phyloP scores from a whole-genome alignment of 2,888 invertebrate genomes.

The Tetheella fluctuosa region DNA sequence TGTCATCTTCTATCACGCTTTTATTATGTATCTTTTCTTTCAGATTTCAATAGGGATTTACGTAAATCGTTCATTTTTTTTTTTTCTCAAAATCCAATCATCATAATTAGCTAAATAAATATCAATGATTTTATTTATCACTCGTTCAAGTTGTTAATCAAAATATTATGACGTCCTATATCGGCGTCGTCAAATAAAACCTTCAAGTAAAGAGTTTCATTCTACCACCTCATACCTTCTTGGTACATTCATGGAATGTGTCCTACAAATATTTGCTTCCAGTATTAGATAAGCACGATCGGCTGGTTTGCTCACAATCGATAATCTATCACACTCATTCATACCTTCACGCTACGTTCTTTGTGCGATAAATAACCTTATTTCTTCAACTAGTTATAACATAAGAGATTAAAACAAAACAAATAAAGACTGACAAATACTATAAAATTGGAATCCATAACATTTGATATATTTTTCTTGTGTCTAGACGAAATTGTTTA shows the following conservation, averaged over 20 bases:
- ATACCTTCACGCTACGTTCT: conserved; percentile 22
- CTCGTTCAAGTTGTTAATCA: background rate
- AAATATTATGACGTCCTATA: background rate
- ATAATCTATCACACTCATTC: conserved; percentile 39
- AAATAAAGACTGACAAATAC: conserved; percentile 45
- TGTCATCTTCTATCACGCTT: conserved; percentile 23
- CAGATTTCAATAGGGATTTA: background rate
- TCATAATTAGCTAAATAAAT: too few relatives aligned
- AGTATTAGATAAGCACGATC: conserved; percentile 58
- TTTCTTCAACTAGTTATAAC: background rate
- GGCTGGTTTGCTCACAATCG: conserved; percentile 48
- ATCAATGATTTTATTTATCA: too few relatives aligned
- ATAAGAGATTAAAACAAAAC: conserved; percentile 44
- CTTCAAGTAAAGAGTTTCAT: conserved; percentile 5
- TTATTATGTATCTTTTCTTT: conserved; percentile 8
- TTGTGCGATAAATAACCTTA: background rate
- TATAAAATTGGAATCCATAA: conserved; percentile 51
- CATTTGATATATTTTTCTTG: conserved; percentile 46
- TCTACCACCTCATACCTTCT: conserved; percentile 35
- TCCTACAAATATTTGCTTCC: conserved; percentile 61
- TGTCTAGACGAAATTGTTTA: conserved; percentile 62
- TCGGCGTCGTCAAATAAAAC: background rate
- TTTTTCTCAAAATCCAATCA: too few relatives aligned
- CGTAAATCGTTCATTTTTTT: background rate
- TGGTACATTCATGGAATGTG: conserved; percentile 55